Evolutionary conservation across 2,888 invertebrate genomes (phyloP).

Genomic region (Incurvaria masculella): DNA sequence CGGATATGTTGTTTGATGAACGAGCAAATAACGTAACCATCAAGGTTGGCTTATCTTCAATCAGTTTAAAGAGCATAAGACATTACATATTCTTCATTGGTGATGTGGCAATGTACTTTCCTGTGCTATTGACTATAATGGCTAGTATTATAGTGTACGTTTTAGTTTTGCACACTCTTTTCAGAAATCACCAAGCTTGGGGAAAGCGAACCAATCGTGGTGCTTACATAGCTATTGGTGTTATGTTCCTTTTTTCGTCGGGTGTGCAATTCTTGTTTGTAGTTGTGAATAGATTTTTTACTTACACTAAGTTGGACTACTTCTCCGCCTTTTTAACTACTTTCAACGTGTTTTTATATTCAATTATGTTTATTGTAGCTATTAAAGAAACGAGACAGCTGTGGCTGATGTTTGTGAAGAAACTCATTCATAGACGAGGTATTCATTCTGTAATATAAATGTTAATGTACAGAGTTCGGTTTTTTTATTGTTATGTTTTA

Average conservation of each 20-base stretch:
- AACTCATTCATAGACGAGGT: no score
- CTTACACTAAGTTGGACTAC: neutral
- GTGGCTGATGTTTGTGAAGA: neutral
- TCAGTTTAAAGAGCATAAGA: neutral
- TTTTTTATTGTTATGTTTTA: no score
- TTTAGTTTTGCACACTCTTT: neutral
- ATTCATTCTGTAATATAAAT: no score
- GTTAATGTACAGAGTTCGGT: no score
- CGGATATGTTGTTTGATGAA: neutral
- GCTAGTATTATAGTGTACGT: neutral
- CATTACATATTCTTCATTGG: neutral
- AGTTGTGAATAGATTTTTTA: neutral
- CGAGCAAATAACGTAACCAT: neutral
- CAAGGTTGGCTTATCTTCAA: neutral
- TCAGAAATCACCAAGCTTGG: neutral
- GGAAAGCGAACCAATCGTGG: neutral
- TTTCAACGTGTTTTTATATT: neutral
- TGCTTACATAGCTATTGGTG: neutral
- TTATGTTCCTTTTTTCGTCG: neutral
- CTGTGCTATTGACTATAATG: neutral
- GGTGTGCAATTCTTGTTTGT: neutral
- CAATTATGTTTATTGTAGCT: neutral
- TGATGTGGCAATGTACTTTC: neutral
- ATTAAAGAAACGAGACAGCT: neutral
- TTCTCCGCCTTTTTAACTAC: neutral